Conservation (phyloP, 2,888 invertebrate genomes). For the Petrolisthes cinctipes region DNA sequence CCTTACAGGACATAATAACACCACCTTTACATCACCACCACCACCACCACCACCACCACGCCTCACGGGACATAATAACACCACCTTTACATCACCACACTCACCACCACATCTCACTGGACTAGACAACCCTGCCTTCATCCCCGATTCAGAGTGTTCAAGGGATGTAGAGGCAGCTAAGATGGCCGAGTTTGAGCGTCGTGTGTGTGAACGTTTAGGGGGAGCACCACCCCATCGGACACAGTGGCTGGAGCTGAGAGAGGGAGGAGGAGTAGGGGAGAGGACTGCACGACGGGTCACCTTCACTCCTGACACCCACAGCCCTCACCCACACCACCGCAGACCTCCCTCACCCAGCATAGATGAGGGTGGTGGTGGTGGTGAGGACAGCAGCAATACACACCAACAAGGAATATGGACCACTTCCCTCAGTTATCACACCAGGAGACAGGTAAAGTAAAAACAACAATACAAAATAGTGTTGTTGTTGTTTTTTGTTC, state of each 20-base stretch:
- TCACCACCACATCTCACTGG: background rate
- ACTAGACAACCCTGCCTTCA: slow-evolving; percentile 12
- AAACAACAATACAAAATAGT: background rate
- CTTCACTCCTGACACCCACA: slow-evolving; percentile 8
- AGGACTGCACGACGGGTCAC: background rate
- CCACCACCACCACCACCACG: too few species aligned
- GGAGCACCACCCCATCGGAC: slow-evolving; percentile 3
- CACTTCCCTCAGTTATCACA: background rate
- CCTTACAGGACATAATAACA: background rate
- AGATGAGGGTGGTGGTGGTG: background rate
- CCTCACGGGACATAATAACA: background rate
- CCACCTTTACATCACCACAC: background rate
- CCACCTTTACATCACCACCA: too few species aligned
- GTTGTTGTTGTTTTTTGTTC: too few species aligned
- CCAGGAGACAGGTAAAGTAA: background rate
- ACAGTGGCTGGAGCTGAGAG: slow-evolving; percentile 3
- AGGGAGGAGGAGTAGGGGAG: background rate
- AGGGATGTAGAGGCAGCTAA: background rate
- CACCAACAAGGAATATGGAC: background rate
- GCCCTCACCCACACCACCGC: background rate
- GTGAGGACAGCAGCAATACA: background rate
- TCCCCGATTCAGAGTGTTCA: background rate
- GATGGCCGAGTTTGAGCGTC: slow-evolving; percentile 22
- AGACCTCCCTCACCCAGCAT: background rate
- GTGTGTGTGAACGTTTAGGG: slow-evolving; percentile 15